Evolutionary conservation across 2,113 vertebrate species (phyloP), one percentile per base, ranked within the genome.

Genomic region (Cyprinodon brontotheroides): DNA sequence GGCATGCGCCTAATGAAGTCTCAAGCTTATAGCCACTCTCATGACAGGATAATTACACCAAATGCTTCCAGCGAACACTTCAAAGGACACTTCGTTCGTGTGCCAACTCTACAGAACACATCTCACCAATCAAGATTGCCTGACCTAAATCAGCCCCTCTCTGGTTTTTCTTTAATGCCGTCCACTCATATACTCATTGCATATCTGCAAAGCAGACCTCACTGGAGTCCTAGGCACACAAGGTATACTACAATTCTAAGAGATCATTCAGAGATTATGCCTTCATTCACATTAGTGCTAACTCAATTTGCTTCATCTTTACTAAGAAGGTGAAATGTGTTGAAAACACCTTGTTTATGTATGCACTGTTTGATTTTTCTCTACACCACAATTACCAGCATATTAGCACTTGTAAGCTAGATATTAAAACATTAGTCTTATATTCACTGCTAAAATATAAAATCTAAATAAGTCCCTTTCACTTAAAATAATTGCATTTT

Each of bases 21-120:
- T 79, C 72, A 77, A 86, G 90, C 86, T 88, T 91, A 87, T 82
- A 90, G 92, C 81, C 78, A 75, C 82, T 86, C 91, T 92, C 91
- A 85, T 89, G 89, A 93, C 91, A 91, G 87, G 84, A 89, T 94
- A 93, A 94, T 93, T 93, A 94, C 86, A 80, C 67, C 87, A 87
- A 92, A 92, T 85, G 87, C 91, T 92, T 87, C 77, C 79, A 90
- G 85, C 81, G 47, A 90, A 88, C 88, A 91, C 92, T 94, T 94
- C 93, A 93, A 93, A 93, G 86, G 82, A 86, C 79, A 88, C 86
- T 92, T 93, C 86, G 91, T 89, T 86, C 84, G 66, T 59, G 79
- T 83, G 87, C 91, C 86, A 80, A 83, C 82, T 75, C 84, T 65
- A 77, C 53, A 81, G 83, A 84, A 90, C 77, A 75, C 86, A 80